A percentile compares a stretch with the other conserved stretches of the same genome.
These are phyloP conservation scores for Lomographa bimaculata DNA, from an alignment of 2,888 invertebrate genomes.

Conservation along the genomic window DNA sequence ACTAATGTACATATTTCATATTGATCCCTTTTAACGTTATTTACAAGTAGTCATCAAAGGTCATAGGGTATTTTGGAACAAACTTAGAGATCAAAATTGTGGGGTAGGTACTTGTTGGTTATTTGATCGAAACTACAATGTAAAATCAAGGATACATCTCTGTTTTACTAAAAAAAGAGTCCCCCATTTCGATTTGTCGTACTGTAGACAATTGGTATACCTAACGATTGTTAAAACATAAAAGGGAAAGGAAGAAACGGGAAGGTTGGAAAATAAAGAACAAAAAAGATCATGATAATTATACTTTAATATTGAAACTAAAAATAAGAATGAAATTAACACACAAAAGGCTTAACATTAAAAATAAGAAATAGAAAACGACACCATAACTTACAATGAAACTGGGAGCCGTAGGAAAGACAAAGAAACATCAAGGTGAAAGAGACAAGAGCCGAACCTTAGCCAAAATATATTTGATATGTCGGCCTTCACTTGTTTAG, in stretches of 20 bases:
- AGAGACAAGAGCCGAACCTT: slow-evolving; percentile 52
- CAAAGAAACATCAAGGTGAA: slow-evolving; percentile 35
- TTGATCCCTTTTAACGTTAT: slow-evolving; percentile 82
- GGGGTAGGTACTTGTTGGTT: background rate
- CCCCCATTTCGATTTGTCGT: slow-evolving; percentile 35
- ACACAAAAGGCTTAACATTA: slow-evolving; percentile 80
- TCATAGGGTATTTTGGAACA: slow-evolving; percentile 43
- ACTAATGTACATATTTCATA: slow-evolving; percentile 78
- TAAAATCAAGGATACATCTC: slow-evolving; percentile 2
- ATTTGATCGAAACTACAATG: slow-evolving; percentile 16
- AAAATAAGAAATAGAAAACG: slow-evolving; percentile 66
- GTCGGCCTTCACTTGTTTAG: slow-evolving; percentile 64
- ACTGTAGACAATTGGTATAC: slow-evolving; percentile 65
- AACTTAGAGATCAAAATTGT: slow-evolving; percentile 29
- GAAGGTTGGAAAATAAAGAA: slow-evolving; percentile 62
- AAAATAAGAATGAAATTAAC: slow-evolving; percentile 82
- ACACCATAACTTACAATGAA: slow-evolving; percentile 57
- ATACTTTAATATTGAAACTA: slow-evolving; percentile 82
- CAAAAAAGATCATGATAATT: slow-evolving; percentile 77
- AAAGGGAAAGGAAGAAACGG: slow-evolving; percentile 53
- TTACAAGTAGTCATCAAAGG: slow-evolving; percentile 75
- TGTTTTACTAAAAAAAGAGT: too few relatives aligned
- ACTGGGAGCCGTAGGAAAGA: slow-evolving; percentile 24
- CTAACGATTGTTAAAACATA: slow-evolving; percentile 46
- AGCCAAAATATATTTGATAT: slow-evolving; percentile 72